phyloP scores from a whole-genome alignment of 2,797 vertebrate species.

The Acanthopagrus latus region DNA sequence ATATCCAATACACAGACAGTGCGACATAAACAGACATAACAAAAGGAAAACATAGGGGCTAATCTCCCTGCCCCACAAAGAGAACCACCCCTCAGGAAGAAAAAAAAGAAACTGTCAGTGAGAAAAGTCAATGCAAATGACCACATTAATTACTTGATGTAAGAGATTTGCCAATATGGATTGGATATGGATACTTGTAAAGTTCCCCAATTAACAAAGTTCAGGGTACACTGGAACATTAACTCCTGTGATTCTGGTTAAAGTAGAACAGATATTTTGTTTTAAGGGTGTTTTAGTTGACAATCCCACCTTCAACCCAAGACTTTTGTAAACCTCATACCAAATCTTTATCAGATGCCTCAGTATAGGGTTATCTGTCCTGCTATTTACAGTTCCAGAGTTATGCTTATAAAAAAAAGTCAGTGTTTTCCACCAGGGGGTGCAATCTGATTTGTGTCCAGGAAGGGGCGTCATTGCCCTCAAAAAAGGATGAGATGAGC shows the following conservation, averaged over 20 bases:
- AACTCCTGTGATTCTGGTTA: too few species aligned
- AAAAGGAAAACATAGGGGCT: too few species aligned
- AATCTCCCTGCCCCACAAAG: too few species aligned
- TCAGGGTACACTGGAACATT: not conserved
- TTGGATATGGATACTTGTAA: not conserved
- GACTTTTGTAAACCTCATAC: too few species aligned
- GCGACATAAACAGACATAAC: too few species aligned
- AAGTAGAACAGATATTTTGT: too few species aligned
- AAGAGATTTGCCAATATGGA: too few species aligned
- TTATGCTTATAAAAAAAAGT: not conserved
- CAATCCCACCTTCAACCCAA: not conserved
- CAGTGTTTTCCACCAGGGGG: not conserved
- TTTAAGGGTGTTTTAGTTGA: not conserved
- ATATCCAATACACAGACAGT: too few species aligned
- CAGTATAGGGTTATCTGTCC: not conserved
- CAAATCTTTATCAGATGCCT: not conserved
- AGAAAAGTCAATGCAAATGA: too few species aligned
- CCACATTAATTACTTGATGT: too few species aligned
- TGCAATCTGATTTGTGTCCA: not conserved
- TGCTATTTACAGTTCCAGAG: not conserved
- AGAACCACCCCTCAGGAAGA: too few species aligned
- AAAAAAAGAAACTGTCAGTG: too few species aligned
- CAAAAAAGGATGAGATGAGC: not conserved
- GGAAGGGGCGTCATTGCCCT: not conserved
- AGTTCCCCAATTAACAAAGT: not conserved